Percentiles rank a stretch among this genome's conserved stretches.
These are phyloP conservation scores for Pentamera pediparva DNA, from an alignment of 53 echinoderm and acorn worm species.

Conservation along the genomic window DNA sequence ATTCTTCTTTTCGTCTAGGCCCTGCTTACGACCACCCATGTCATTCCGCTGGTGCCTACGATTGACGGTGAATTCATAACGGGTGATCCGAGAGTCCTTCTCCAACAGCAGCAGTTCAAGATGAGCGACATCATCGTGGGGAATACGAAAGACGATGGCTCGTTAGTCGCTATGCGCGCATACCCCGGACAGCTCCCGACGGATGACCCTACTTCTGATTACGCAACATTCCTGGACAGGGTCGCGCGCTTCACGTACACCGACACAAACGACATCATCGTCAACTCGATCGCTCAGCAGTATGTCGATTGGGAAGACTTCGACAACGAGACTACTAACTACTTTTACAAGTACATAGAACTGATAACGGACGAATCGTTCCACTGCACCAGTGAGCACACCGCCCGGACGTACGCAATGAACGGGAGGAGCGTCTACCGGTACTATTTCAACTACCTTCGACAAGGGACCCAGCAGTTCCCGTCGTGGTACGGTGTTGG, in stretches of 20 bases:
- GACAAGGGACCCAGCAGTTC: slow-evolving; percentile 35
- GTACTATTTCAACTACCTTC: slow-evolving; percentile 43
- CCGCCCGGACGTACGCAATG: slow-evolving; percentile 47
- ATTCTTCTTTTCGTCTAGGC: not conserved
- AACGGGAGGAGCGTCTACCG: slow-evolving; percentile 46
- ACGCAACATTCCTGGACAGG: slow-evolving; percentile 37
- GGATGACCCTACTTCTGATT: slow-evolving; percentile 1
- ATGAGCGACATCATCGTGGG: slow-evolving; percentile 52
- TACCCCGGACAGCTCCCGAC: slow-evolving; percentile 5
- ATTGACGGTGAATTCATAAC: slow-evolving; percentile 45
- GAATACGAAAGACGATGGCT: slow-evolving; percentile 50
- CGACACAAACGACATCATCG: slow-evolving; percentile 50
- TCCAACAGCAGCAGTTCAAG: slow-evolving; percentile 32
- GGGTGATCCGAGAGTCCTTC: slow-evolving; percentile 19
- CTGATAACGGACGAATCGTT: slow-evolving; percentile 65
- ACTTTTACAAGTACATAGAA: slow-evolving; percentile 59
- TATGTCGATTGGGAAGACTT: slow-evolving; percentile 62
- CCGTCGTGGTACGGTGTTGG: slow-evolving; percentile 60
- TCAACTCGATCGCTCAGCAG: slow-evolving; percentile 53
- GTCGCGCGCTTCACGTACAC: slow-evolving; percentile 44
- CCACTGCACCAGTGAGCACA: slow-evolving; percentile 44
- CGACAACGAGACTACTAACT: slow-evolving; percentile 54
- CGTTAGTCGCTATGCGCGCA: slow-evolving; percentile 43
- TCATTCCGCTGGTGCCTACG: slow-evolving; percentile 53
- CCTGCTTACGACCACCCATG: slow-evolving; percentile 36